Base-by-base conservation (phyloP, 1,140 invertebrate genomes). In the Tetramorium simillimum region DNA sequence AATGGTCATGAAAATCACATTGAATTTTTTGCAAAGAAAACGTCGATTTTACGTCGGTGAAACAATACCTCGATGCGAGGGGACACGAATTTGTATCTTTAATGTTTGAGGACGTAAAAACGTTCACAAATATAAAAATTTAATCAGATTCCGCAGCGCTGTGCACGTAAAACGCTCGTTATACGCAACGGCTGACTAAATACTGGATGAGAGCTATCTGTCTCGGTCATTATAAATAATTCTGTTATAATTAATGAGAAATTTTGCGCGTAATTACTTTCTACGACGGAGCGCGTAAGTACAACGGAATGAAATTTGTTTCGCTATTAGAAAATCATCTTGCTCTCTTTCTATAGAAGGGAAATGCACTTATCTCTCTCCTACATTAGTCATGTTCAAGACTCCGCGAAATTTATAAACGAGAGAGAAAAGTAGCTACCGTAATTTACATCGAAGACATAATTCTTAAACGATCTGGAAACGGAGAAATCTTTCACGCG, bases 211-310 rank as follows among this genome's bases (percentile, higher is more conserved):
- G 53, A 73, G 37, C 40, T 60, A 60, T 73, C 69, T 84, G 80
- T 84, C 80, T 60, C 28, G 53, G 40, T 6, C 40, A 60, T 84
- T 84, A 84, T 84, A 73, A 73, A 84, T 84, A 84, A 84, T 73
- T 84, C 69, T 84, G 24, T 84, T 60, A 84, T 75, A 84, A 75
- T 84, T 84, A 84, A 84, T 84, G 69, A 21, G 69, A 84, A 84
- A 84, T 84, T 84, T 84, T 60, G 80, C 80, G 80, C 67, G 67
- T 73, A 84, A 84, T 84, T 84, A 84, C 80, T 84, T 49, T 73
- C 69, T 14, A 75, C 37, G 67, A 58, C 5, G 51, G 12, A 2
- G 43, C 49, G 49, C 49, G 51, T 72, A 72, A 56, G 24, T 46
- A 46, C 53, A 33, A 60, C 80, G 40, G 53, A 73, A 84, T 84